A percentile compares a stretch with the other conserved stretches of the same genome.
These are phyloP conservation scores for Acridotheres tristis DNA, from an alignment of 2,797 vertebrate species.

Conservation along the genomic window DNA sequence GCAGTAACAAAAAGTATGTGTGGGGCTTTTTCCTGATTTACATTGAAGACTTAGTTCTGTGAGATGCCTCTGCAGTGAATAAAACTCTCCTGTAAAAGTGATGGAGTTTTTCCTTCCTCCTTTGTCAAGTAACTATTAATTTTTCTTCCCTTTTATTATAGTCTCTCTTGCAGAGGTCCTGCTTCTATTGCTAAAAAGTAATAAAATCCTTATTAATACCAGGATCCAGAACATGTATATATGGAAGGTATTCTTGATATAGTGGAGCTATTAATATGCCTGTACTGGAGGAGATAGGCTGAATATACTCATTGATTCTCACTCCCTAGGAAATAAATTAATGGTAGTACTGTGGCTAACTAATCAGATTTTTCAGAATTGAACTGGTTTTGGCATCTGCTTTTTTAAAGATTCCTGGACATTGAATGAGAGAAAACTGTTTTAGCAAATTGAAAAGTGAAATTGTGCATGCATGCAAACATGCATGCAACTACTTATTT, in stretches of 20 bases:
- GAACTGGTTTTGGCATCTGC: neutral
- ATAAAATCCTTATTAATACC: neutral
- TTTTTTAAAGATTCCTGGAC: neutral
- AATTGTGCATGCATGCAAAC: neutral
- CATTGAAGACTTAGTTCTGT: neutral
- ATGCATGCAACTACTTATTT: neutral
- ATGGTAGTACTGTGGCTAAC: neutral
- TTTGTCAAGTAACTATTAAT: neutral
- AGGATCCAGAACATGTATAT: neutral
- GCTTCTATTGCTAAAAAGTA: neutral
- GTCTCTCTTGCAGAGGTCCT: neutral
- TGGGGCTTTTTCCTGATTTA: neutral
- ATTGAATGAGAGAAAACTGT: neutral
- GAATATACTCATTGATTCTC: neutral
- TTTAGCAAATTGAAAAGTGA: neutral
- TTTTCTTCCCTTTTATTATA: neutral
- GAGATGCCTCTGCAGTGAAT: neutral
- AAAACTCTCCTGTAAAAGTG: neutral
- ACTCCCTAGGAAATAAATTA: neutral
- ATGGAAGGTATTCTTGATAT: neutral
- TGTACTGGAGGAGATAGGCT: neutral
- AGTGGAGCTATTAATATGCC: neutral
- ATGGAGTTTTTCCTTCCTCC: neutral
- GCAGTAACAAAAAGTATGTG: neutral
- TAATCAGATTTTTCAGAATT: neutral